Evolutionary conservation across 2,113 vertebrate genomes (phyloP), one percentile per base, ranked within the genome.

Genomic region (Carassius carassius): DNA sequence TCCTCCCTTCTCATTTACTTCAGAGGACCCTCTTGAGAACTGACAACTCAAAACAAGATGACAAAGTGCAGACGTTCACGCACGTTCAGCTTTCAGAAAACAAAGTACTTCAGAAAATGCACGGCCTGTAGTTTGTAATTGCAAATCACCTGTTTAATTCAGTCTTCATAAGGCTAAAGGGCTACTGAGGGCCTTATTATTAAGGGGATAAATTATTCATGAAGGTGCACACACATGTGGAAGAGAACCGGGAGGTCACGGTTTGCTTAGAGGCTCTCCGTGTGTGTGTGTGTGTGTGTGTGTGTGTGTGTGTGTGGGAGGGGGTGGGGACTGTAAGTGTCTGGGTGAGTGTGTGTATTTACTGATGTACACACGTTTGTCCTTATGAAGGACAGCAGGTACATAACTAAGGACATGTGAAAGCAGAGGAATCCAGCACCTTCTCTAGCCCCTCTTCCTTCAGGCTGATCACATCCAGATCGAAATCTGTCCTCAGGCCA

Each of bases 371-470:
- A 25, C 19, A 49, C 10, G 12, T 70, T 17, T 47, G 63, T 79
- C 29, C 70, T 63, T 16, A 65, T 23, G 23, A 67, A 84, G 32
- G 78, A n/a, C 60, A 60, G 60, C 58, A 29, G 21, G 78, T 67
- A 49, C 73, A 74, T 84, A 79, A 35, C 78, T 74, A 86, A 37
- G 69, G 74, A 67, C 29, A 60, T 87, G 49, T 54, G n/a, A 35
- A 37, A 65, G 21, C 32, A 47, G 60, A 60, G 56, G 51, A 69
- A 32, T 74, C 69, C 32, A 47, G 29, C 56, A 97, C 98, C 98
- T 99, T 99, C 93, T 99, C 98, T 81, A 99, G 95, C 47, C 98
- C 98, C 91, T 99, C 97, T 90, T 99, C 98, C 81, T 97, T 98
- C 85, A 99, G 95, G 89, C 98, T 99, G 92, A 99, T 99, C 88